A percentile compares a stretch with the other conserved stretches of the same genome.
These are phyloP conservation scores for Drosophila emarginata DNA, from an alignment of 2,888 invertebrate species.

Conservation along the genomic window DNA sequence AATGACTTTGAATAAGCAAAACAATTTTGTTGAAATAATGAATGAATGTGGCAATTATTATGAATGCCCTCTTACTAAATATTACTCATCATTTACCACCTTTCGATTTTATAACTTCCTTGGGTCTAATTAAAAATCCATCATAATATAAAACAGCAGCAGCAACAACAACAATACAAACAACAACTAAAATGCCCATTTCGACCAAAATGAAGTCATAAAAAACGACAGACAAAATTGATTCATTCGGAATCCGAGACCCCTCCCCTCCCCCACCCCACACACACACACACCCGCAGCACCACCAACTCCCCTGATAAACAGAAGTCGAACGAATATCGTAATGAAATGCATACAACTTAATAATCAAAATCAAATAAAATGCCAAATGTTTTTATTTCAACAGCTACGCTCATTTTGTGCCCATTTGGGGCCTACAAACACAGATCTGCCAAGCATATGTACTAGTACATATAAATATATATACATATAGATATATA, in stretches of 20 bases:
- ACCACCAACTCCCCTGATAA: no score
- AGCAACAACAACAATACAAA: no score
- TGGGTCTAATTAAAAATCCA: conserved; percentile 8
- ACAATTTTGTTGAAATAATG: neutral
- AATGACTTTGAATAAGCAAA: no score
- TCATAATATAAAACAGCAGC: neutral
- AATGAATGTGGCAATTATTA: conserved; percentile 25
- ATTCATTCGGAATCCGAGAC: neutral
- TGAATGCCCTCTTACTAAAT: conserved; percentile 20
- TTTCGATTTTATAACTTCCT: neutral
- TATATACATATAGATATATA: neutral
- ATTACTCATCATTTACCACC: conserved; percentile 1
- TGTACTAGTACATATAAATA: conserved; percentile 41
- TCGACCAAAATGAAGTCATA: neutral
- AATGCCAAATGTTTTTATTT: conserved; percentile 75
- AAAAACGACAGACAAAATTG: conserved; percentile 5
- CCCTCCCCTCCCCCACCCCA: neutral
- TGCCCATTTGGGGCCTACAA: conserved; percentile 36
- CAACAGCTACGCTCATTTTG: conserved; percentile 73
- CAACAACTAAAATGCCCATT: neutral
- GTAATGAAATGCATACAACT: conserved; percentile 74
- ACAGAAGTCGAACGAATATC: conserved; percentile 8
- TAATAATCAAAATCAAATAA: conserved; percentile 72
- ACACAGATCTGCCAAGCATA: conserved; percentile 41
- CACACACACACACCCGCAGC: neutral